A percentile compares a stretch with the other conserved stretches of the same genome.
Conservation (phyloP, 2,113 vertebrate species). For the Sclerurus mexicanus region DNA sequence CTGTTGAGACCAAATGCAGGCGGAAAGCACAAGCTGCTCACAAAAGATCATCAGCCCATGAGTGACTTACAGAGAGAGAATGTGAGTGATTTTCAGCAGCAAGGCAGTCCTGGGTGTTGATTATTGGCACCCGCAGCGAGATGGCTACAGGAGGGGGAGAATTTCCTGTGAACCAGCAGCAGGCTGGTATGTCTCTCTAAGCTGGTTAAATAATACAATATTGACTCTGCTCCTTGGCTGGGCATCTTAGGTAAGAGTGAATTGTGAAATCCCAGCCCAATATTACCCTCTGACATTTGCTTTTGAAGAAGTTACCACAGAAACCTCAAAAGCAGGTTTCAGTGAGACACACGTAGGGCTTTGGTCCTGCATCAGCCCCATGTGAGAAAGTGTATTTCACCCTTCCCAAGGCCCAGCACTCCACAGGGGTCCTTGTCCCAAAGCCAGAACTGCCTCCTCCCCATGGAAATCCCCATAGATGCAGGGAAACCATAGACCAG, state of each 20-base stretch:
- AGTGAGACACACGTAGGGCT: not conserved
- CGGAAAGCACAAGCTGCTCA: not conserved
- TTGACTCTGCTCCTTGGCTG: conserved; percentile 38
- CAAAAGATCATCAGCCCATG: not conserved
- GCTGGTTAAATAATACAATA: conserved; percentile 31
- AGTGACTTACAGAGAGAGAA: conserved; percentile 23
- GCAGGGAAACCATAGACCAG: not conserved
- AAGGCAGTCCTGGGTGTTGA: not conserved
- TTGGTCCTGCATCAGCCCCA: not conserved
- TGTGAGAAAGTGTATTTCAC: not conserved
- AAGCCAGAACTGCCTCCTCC: not conserved
- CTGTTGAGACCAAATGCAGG: not conserved
- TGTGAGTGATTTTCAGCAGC: not conserved
- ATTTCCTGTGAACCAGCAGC: not conserved
- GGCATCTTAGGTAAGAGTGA: conserved; percentile 62
- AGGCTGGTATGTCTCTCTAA: conserved; percentile 2
- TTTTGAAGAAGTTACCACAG: conserved; percentile 69
- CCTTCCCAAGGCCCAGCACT: not conserved
- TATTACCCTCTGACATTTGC: conserved; percentile 51
- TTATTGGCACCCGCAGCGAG: accelerated
- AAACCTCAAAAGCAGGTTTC: conserved; percentile 69
- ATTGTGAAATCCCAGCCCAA: conserved; percentile 55
- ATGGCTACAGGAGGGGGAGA: not conserved
- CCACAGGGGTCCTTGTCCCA: not conserved
- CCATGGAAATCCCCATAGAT: not conserved